phyloP scores from a whole-genome alignment of 35 echinoderm and acorn worm genomes.

The Apostichopus japonicus region DNA sequence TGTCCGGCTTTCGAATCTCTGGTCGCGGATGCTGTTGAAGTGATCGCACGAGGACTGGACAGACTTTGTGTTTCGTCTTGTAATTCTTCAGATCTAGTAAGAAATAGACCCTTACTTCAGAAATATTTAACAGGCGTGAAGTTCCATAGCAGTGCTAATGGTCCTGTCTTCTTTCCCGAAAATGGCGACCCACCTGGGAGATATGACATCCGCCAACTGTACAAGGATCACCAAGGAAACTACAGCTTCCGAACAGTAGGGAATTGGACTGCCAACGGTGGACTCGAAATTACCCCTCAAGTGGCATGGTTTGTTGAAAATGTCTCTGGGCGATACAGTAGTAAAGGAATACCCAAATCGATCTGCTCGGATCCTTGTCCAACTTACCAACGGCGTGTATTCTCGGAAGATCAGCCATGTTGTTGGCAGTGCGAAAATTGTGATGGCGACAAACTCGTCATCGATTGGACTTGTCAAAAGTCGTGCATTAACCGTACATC shows the following conservation, averaged over 20 bases:
- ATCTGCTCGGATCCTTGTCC: conserved; percentile 9
- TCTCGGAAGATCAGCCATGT: conserved; percentile 40
- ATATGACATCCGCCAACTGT: conserved; percentile 20
- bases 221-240: not conserved
- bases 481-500: conserved; percentile 8
- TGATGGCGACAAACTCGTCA: conserved; percentile 37
- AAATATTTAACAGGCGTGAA: not conserved
- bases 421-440: conserved; percentile 78
- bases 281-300: not conserved
- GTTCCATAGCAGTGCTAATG: not conserved
- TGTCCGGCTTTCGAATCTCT: conserved; percentile 32
- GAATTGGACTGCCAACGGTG: not conserved
- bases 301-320: not conserved
- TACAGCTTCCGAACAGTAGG: conserved; percentile 3
- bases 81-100: not conserved
- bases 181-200: not conserved
- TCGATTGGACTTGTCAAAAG: conserved; percentile 43
- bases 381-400: not conserved
- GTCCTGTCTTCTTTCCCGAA: conserved; percentile 22
- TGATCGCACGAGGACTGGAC: conserved; percentile 10
- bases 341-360: not conserved
- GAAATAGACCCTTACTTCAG: not conserved
- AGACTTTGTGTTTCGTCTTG: not conserved
- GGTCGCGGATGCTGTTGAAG: conserved; percentile 7
- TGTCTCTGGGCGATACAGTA: not conserved